These are phyloP conservation scores for Malthinus seriepunctatus DNA, from an alignment of 2,888 invertebrate species.

Conservation along the genomic window DNA sequence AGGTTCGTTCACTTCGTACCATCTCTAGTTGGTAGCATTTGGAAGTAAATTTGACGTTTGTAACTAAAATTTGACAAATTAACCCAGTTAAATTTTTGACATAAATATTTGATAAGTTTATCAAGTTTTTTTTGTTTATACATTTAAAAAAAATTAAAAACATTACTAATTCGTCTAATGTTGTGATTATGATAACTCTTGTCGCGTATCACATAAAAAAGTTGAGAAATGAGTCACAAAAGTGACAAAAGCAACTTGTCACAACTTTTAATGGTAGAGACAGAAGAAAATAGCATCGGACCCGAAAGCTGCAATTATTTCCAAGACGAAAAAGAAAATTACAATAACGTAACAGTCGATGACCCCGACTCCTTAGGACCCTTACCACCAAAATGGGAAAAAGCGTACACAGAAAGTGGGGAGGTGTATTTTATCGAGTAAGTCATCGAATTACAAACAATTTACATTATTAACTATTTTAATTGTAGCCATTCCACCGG, in stretches of 20 bases:
- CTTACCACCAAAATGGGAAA: constrained; percentile 95
- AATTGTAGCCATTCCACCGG: constrained; percentile 85
- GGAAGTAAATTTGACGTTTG: too few relatives aligned
- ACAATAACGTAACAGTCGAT: constrained; percentile 59
- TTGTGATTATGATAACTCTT: too few relatives aligned
- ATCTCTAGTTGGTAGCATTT: too few relatives aligned
- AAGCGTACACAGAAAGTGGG: constrained; percentile 94
- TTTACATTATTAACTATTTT: background rate
- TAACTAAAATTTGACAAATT: background rate
- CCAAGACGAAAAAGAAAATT: constrained; percentile 47
- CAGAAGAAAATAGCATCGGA: constrained; percentile 46
- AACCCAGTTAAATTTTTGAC: constrained; percentile 8
- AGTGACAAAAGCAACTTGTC: constrained; percentile 53
- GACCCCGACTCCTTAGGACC: constrained; percentile 85
- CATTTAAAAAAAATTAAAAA: background rate
- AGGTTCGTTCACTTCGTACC: too few relatives aligned
- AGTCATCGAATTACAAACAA: constrained; percentile 51
- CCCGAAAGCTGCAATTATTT: constrained; percentile 45
- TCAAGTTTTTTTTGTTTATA: background rate
- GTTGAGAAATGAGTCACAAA: constrained; percentile 52
- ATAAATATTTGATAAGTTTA: background rate
- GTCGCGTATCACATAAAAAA: background rate
- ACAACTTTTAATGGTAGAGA: constrained; percentile 52
- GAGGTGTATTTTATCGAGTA: constrained; percentile 98
- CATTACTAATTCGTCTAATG: background rate